These are phyloP conservation scores for Hydra vulgaris DNA, from an alignment of 30 jellyfish, hydroid and myxozoan species.

Conservation along the genomic window DNA sequence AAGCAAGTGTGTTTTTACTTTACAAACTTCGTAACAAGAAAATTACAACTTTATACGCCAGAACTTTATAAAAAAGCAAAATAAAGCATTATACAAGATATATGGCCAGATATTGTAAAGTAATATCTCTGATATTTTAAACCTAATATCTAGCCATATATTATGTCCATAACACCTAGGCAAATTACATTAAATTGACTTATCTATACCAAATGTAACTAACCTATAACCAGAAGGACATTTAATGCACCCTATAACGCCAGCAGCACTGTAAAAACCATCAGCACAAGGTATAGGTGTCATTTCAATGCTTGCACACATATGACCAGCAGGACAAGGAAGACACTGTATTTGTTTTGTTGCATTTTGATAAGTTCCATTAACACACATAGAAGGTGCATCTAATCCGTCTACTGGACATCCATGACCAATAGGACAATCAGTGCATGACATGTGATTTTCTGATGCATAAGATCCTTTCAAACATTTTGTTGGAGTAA, in stretches of 20 bases:
- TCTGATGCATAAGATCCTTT: conserved; percentile 43
- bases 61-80: too few relatives aligned
- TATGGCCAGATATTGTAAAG: too few relatives aligned
- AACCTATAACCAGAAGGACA: conserved; percentile 66
- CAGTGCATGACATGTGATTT: conserved; percentile 43
- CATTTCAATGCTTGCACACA: conserved; percentile 44
- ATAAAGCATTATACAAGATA: too few relatives aligned
- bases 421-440: conserved; percentile 58
- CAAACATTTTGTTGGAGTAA: conserved; percentile 32
- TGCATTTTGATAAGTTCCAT: conserved; percentile 79
- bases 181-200: neutral
- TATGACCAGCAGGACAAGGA: conserved; percentile 82
- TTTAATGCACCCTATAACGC: conserved; percentile 56
- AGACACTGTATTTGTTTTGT: conserved; percentile 52
- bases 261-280: conserved; percentile 74
- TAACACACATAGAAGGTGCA: conserved; percentile 49
- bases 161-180: too few relatives aligned
- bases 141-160: too few relatives aligned
- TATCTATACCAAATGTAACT: too few relatives aligned
- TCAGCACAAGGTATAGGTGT: conserved; percentile 41
- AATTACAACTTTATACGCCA: too few relatives aligned
- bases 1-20: too few relatives aligned
- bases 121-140: too few relatives aligned
- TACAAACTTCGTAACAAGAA: too few relatives aligned
- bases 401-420: conserved; percentile 46